Base-by-base conservation (phyloP, 2,797 vertebrate genomes). In the Ctenopoma kingsleyae region DNA sequence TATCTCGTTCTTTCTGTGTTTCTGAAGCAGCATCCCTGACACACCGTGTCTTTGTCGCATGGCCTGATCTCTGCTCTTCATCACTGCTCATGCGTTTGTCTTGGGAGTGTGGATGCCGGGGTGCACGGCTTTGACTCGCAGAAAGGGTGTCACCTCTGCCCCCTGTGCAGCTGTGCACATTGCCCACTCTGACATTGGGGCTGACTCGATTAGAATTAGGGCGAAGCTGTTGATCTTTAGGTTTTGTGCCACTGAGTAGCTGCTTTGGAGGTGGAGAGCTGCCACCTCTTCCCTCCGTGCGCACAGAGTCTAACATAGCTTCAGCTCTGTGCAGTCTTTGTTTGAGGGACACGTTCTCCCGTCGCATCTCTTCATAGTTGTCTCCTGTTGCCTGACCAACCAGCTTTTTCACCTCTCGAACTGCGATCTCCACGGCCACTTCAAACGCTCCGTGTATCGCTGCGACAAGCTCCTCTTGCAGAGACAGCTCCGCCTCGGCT, bases 381-480 rank as follows among this genome's bases (percentile, higher is more conserved):
- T 88, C 86, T 2, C 74, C 85, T 0, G 91, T 66, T 0, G 86
- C 84, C 63, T 85, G 85, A 25, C 80, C 67, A 0, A 93, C 67
- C 2, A 94, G 76, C 41, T 88, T 89, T 3, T 78, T 87, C 59
- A 95, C 86, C 79, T 95, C 89, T 5, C 87, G 63, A 0, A 94
- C 88, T 0, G 91, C 91, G 25, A 94, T 86, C 72, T 94, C 89
- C 58, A 94, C 88, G 0, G 93, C 94, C 67, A 92, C 91, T 6
- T 93, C 89, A 52, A 95, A 93, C 0, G 93, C 93, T 6, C 88
- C 86, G 1, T 90, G 92, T 8, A 95, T 91, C 0, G 91, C 91
- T 1, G 90, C 86, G 0, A 88, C 76, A 0, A 94, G 90, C 76
- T 93, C 91, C 16, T 92, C 87, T 10, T 90, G 86, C 11, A 94